A percentile compares a stretch with the other conserved stretches of the same genome.
phyloP scores from a whole-genome alignment of 1,140 invertebrate species.

The Melanaphis sacchari region DNA sequence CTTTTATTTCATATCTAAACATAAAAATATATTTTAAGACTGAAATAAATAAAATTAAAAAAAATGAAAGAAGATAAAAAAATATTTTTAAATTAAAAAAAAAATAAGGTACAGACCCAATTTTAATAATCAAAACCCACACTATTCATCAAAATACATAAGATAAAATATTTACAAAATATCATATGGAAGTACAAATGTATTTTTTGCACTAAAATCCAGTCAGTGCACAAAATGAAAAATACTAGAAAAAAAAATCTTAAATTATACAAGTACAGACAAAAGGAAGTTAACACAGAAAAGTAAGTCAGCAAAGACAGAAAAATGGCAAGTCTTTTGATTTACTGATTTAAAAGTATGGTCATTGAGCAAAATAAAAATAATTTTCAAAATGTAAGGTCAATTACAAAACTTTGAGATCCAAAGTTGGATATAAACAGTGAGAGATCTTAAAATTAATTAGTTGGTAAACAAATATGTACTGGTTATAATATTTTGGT shows the following conservation, averaged over 20 bases:
- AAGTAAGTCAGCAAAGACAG: not conserved
- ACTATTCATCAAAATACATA: not conserved
- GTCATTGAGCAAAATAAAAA: slow-evolving; percentile 49
- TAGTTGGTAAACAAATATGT: slow-evolving; percentile 35
- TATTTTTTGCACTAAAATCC: slow-evolving; percentile 9
- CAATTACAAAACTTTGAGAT: slow-evolving; percentile 29
- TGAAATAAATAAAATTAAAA: slow-evolving; percentile 30
- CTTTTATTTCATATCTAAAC: slow-evolving; percentile 55
- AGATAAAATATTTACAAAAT: slow-evolving; percentile 28
- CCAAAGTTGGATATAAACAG: slow-evolving; percentile 36
- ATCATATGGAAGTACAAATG: slow-evolving; percentile 16
- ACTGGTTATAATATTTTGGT: slow-evolving; percentile 47
- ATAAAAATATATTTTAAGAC: slow-evolving; percentile 46
- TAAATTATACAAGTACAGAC: slow-evolving; percentile 57
- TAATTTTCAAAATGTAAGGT: slow-evolving; percentile 29
- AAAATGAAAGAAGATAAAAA: slow-evolving; percentile 17
- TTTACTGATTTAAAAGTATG: slow-evolving; percentile 39
- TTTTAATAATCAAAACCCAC: slow-evolving; percentile 48
- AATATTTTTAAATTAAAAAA: slow-evolving; percentile 37
- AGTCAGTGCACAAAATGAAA: slow-evolving; percentile 36
- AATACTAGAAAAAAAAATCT: slow-evolving; percentile 45
- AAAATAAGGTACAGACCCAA: slow-evolving; percentile 37
- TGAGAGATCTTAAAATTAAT: slow-evolving; percentile 55
- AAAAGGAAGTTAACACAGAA: slow-evolving; percentile 37
- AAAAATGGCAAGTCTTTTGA: slow-evolving; percentile 53